Base-by-base conservation (phyloP, 2,888 invertebrate genomes). In the Chouioia cunea region DNA sequence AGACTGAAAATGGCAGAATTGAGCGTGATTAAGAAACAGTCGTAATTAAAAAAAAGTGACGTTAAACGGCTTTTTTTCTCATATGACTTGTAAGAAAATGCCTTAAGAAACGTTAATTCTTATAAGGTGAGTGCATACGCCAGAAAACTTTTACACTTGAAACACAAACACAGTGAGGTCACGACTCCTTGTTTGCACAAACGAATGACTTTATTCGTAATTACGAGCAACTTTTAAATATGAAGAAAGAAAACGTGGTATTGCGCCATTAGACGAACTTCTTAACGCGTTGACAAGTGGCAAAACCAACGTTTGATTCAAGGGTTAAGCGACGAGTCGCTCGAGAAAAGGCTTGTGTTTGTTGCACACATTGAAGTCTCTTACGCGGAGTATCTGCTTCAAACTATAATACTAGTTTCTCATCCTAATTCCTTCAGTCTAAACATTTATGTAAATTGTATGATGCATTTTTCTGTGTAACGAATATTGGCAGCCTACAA, bases 201-300 rank as follows among this genome's bases (percentile, higher is more conserved):
- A 68, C 60, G 57, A 72, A 72, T 57, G 58, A 65, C 56, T 72
- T 69, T 57, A 65, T 72, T 72, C 72, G 44, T 72, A 72, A 72
- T 72, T 72, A 59, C 65, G 53, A 43, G 56, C 12, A 46, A 18
- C 59, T 67, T 15, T 47, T 22, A 48, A 22, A 44, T 22, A n/a
- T n/a, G 27, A 56, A 48, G 15, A 15, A 56, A 3, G 44, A 52
- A 46, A 52, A n/a, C 16, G 14, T 4, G 52, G 54, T 22, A 58
- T 67, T 67, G 56, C 47, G 36, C 52, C 59, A 59, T 64, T 70
- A 66, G 58, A 53, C 66, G 20, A 47, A 71, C 65, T 66, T 71
- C 62, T 62, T 66, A 53, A 48, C 53, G 54, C 54, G 36, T 22
- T 47, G 50, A 23, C 2, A 15, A 67, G 50, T 0, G 10, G 10